phyloP scores from a whole-genome alignment of 2,113 vertebrate species.

The Aptenodytes patagonicus region DNA sequence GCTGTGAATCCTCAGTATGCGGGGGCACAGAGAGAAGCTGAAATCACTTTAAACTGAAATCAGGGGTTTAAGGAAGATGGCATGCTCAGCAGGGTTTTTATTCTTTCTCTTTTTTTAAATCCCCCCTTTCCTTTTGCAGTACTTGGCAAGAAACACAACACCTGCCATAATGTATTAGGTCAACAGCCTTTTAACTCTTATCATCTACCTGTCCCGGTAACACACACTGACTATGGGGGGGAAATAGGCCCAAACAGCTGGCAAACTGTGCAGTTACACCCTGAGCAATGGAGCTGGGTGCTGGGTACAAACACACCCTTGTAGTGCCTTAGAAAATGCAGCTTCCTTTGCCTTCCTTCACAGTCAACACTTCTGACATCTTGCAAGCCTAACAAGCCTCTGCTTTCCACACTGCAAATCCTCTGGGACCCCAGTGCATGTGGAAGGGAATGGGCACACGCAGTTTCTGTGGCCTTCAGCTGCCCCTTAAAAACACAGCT shows the following conservation, averaged over 20 bases:
- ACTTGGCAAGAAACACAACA: neutral
- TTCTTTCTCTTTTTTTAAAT: neutral
- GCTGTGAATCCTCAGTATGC: neutral
- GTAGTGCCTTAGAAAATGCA: neutral
- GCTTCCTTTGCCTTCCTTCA: neutral
- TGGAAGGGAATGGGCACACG: neutral
- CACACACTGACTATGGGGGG: fast-evolving
- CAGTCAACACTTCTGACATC: neutral
- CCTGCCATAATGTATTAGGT: neutral
- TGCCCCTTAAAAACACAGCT: neutral
- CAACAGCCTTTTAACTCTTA: neutral
- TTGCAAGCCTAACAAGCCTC: neutral
- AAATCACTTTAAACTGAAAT: neutral
- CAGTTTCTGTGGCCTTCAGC: neutral
- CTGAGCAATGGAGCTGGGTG: neutral
- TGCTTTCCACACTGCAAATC: neutral
- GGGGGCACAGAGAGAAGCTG: neutral
- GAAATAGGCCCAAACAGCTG: neutral
- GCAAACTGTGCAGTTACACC: neutral
- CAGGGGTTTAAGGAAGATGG: neutral
- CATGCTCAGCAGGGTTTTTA: neutral
- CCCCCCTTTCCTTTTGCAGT: neutral
- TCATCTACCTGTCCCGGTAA: neutral
- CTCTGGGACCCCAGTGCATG: neutral
- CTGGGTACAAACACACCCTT: neutral